These are phyloP conservation scores for Dreissena polymorpha DNA, from an alignment of 1,140 invertebrate genomes.

Conservation along the genomic window DNA sequence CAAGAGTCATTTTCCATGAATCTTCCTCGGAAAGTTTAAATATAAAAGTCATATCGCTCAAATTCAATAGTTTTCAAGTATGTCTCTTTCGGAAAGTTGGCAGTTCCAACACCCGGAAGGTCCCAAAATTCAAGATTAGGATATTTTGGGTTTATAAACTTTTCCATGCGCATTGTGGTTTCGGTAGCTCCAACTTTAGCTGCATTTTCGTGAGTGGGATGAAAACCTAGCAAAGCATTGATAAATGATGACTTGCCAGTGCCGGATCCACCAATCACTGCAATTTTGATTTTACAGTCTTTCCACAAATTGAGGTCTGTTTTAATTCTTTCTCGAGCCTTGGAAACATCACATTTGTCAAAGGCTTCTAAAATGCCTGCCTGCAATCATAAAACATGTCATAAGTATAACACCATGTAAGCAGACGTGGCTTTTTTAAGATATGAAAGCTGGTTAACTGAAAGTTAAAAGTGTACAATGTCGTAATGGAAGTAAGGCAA, in stretches of 20 bases:
- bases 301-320: background rate
- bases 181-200: background rate
- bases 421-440: too few relatives aligned
- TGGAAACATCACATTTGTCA: too few relatives aligned
- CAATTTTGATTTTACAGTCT: background rate
- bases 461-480: too few relatives aligned
- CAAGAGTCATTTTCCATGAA: conserved; percentile 1
- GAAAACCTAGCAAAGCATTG: background rate
- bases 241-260: conserved; percentile 4
- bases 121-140: background rate
- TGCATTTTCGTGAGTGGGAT: background rate
- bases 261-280: background rate
- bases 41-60: background rate
- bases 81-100: background rate
- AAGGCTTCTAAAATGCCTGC: too few relatives aligned
- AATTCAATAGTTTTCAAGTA: background rate
- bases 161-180: background rate
- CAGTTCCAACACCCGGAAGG: background rate
- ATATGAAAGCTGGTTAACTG: too few relatives aligned
- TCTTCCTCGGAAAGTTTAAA: background rate
- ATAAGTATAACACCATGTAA: too few relatives aligned
- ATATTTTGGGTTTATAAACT: background rate
- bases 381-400: too few relatives aligned
- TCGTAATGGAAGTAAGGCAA: too few relatives aligned
- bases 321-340: background rate